Evolutionary conservation across 2,888 invertebrate species (phyloP).

Genomic region (Rhagonycha fulva): DNA sequence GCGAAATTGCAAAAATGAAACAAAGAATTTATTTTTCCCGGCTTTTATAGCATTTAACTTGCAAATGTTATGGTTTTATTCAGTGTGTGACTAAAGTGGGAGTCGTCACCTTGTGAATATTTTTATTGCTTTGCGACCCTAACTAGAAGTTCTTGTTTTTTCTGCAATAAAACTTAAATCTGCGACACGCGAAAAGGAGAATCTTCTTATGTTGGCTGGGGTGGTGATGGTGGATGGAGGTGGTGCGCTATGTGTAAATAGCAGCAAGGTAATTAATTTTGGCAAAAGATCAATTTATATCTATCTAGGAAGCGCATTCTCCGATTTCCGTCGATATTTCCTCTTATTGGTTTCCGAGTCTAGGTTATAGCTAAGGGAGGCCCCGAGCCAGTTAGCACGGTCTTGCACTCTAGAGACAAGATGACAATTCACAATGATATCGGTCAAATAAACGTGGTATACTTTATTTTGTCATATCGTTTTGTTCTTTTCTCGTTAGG

Average conservation of each 20-base stretch:
- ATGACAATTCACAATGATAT: constrained; percentile 38
- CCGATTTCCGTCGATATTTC: constrained; percentile 40
- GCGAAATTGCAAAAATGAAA: constrained; percentile 44
- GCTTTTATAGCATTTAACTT: constrained; percentile 58
- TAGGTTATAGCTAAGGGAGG: constrained; percentile 40
- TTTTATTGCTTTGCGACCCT: constrained; percentile 49
- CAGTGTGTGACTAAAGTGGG: constrained; percentile 53
- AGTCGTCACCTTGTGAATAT: constrained; percentile 57
- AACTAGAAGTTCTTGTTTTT: constrained; percentile 1
- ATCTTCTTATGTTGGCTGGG: background rate
- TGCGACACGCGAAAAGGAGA: background rate
- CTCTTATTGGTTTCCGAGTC: constrained; percentile 40
- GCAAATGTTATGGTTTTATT: constrained; percentile 57
- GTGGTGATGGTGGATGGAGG: background rate
- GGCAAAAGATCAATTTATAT: constrained; percentile 40
- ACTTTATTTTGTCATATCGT: constrained; percentile 29
- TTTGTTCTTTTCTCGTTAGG: constrained; percentile 22
- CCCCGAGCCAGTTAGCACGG: constrained; percentile 39
- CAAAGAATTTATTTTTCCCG: constrained; percentile 54
- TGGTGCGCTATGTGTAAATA: constrained; percentile 23
- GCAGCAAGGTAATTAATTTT: constrained; percentile 38
- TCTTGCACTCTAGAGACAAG: constrained; percentile 40
- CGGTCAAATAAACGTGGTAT: constrained; percentile 36
- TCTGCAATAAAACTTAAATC: constrained; percentile 17
- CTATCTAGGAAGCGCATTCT: constrained; percentile 37